Conservation (phyloP, 92 coral and sea anemone genomes). For the Metridium senile region DNA sequence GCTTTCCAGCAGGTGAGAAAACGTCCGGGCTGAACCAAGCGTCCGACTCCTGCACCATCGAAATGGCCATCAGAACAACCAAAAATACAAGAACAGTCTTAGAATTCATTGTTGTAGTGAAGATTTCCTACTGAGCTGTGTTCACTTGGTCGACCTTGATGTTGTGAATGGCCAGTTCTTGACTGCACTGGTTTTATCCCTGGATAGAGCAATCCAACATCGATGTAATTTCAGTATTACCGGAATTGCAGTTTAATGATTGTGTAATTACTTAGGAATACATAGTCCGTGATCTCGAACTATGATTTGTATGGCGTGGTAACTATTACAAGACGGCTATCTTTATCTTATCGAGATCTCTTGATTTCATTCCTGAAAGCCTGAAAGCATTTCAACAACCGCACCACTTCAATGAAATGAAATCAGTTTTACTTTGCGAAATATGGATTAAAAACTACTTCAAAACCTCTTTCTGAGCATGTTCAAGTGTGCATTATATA, state of each 20-base stretch:
- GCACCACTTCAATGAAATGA: neutral
- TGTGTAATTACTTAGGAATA: slow-evolving; percentile 55
- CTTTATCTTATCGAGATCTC: neutral
- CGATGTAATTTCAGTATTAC: slow-evolving; percentile 70
- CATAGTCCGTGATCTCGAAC: slow-evolving; percentile 3
- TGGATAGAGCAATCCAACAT: slow-evolving; percentile 37
- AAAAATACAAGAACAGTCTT: slow-evolving; percentile 53
- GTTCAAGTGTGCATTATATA: too few relatives aligned
- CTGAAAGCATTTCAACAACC: slow-evolving; percentile 7
- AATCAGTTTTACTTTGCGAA: too few relatives aligned
- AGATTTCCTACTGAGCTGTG: neutral
- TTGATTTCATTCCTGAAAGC: neutral
- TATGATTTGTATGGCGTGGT: neutral
- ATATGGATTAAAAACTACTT: too few relatives aligned
- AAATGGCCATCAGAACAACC: slow-evolving; percentile 54
- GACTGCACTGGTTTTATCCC: slow-evolving; percentile 23
- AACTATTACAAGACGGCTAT: neutral
- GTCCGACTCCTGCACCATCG: slow-evolving; percentile 16
- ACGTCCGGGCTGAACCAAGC: slow-evolving; percentile 51
- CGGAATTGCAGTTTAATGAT: slow-evolving; percentile 73
- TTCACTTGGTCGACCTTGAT: neutral
- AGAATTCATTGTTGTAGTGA: slow-evolving; percentile 53
- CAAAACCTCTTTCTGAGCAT: too few relatives aligned
- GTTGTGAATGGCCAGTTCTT: neutral
- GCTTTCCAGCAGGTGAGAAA: slow-evolving; percentile 39